Base-by-base conservation (phyloP, 2,888 invertebrate genomes). In the Parochlus steinenii region DNA sequence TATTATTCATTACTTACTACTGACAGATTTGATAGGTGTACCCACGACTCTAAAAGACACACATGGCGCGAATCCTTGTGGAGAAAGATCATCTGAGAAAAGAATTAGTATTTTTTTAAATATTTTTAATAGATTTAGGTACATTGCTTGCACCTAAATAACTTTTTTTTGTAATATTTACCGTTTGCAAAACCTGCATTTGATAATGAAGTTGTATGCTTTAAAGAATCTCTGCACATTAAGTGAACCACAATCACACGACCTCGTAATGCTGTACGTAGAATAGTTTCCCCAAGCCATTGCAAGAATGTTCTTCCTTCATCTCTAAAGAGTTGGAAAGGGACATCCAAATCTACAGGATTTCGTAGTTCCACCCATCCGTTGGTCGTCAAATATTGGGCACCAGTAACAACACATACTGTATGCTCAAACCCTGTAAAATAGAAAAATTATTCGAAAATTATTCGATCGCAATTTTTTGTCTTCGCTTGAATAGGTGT, bases 41-140 rank as follows among this genome's bases (percentile, higher is more conserved):
- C 87, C 87, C 45, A 81, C 83, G 6, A 86, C 76, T 43, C 86
- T 66, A 49, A 87, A 86, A 4, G 83, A 80, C 30, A 86, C 80
- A 50, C 86, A 87, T 1, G 85, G 85, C 3, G 79, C 75, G 55
- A 82, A 33, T 45, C 45, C 31, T 41, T 44, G 4, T 24, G 14
- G 12, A 6, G 6, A 6, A 26, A 28, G 16, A 18, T 5, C 11
- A 19, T 16, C 4, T 28, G 14, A 25, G 14, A 6, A 12, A 6
- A 12, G 4, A 11, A 4, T 6, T 12, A 4, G 11, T 5, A 25
- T 25, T 25, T 5, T 15, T 8, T 28, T 28, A 7, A 28, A 28
- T 11, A 26, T 6, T 26, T 6, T 6, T 12, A 26, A 6, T 6
- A 26, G 6, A 26, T 6, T 26, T 26, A 11, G 26, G 6, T 26